Conservation (phyloP, 1,140 invertebrate species). For the Antheraea mylitta region DNA sequence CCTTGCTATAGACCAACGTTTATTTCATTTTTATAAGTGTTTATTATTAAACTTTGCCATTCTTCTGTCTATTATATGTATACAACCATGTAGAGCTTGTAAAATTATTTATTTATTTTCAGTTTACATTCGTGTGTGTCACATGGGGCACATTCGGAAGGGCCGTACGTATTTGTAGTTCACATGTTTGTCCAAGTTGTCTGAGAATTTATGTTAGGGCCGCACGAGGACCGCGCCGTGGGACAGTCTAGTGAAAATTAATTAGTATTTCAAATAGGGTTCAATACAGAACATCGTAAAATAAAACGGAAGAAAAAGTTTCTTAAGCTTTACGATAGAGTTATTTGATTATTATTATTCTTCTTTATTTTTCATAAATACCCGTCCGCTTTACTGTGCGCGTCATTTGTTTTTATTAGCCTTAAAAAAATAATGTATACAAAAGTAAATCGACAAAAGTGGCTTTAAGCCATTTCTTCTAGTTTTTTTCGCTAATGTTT, state of each 20-base stretch:
- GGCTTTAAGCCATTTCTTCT: too few relatives aligned
- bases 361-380: too few relatives aligned
- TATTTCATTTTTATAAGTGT: too few relatives aligned
- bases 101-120: conserved; percentile 30
- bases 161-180: conserved; percentile 62
- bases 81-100: not conserved
- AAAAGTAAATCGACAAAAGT: too few relatives aligned
- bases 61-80: not conserved
- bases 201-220: conserved; percentile 61
- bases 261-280: conserved; percentile 43
- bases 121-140: conserved; percentile 42
- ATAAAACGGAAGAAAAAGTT: not conserved
- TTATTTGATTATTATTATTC: too few relatives aligned
- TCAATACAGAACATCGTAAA: conserved; percentile 21
- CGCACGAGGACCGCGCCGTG: conserved; percentile 43
- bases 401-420: too few relatives aligned
- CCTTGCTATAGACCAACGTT: too few relatives aligned
- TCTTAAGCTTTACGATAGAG: not conserved
- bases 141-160: conserved; percentile 58
- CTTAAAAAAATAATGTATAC: too few relatives aligned
- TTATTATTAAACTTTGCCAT: too few relatives aligned
- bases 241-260: conserved; percentile 60
- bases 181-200: conserved; percentile 66
- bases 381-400: too few relatives aligned
- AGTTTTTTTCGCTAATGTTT: too few relatives aligned